phyloP scores from a whole-genome alignment of 2,797 vertebrate species.

The Microctenopoma stevenorrisi region DNA sequence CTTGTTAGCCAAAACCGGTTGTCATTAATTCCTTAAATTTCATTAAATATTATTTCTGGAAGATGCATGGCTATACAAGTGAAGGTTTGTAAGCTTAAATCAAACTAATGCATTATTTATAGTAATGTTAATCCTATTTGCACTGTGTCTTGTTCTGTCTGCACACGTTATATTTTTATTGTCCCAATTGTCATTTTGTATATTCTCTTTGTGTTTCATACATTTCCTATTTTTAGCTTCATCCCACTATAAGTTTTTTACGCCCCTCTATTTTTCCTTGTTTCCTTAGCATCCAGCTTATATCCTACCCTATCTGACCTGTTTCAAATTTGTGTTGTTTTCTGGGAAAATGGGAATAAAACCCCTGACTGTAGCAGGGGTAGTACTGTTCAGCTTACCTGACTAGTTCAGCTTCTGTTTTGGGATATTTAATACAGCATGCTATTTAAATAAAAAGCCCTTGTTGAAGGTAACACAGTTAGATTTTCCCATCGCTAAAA shows the following conservation, averaged over 20 bases:
- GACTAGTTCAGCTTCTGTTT: neutral
- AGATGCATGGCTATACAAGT: neutral
- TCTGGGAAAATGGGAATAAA: slow-evolving; percentile 1
- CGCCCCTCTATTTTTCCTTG: neutral
- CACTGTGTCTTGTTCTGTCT: neutral
- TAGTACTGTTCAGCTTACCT: neutral
- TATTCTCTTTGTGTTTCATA: neutral
- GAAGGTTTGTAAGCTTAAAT: neutral
- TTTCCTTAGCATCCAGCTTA: neutral
- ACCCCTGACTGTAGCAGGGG: neutral
- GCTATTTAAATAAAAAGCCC: slow-evolving; percentile 25
- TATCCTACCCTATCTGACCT: neutral
- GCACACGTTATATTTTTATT: neutral
- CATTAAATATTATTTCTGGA: neutral
- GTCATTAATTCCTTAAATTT: neutral
- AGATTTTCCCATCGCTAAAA: slow-evolving; percentile 13
- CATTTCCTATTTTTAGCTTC: too few species aligned
- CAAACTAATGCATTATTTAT: neutral
- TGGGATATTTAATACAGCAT: slow-evolving; percentile 5
- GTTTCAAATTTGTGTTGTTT: neutral
- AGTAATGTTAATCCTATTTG: neutral
- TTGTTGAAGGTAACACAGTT: slow-evolving; percentile 22
- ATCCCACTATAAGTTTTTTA: too few species aligned
- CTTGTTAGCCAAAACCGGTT: neutral
- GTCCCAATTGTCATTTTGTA: neutral